Evolutionary conservation across 1,140 invertebrate genomes (phyloP).

Genomic region (Amphibalanus amphitrite): DNA sequence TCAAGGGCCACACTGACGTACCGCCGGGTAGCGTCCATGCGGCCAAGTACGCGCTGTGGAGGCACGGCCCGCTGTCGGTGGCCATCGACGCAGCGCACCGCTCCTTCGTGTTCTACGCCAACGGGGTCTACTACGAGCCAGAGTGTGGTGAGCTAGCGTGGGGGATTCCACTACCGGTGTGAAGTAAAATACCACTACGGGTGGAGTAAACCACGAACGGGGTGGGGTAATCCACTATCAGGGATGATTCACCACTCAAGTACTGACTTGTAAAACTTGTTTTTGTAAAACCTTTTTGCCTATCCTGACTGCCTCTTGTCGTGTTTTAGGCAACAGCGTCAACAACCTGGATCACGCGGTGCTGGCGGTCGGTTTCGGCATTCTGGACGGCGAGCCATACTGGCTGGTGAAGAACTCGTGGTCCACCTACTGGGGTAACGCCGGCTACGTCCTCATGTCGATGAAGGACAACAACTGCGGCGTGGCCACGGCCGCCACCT

Average conservation of each 20-base stretch:
- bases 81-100: constrained; percentile 79
- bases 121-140: constrained; percentile 23
- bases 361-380: constrained; percentile 77
- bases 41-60: constrained; percentile 62
- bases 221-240: too few species aligned
- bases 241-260: too few species aligned
- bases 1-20: constrained; percentile 62
- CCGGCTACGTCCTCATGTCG: constrained; percentile 36
- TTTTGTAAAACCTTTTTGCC: too few species aligned
- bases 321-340: background rate
- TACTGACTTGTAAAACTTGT: too few species aligned
- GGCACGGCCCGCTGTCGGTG: constrained; percentile 58
- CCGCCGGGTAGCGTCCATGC: constrained; percentile 46
- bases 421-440: constrained; percentile 85
- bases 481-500: constrained; percentile 24
- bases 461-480: constrained; percentile 34
- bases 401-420: constrained; percentile 92
- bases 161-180: too few species aligned
- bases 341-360: constrained; percentile 77
- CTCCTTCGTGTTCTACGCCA: constrained; percentile 58
- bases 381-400: constrained; percentile 59
- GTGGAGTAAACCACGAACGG: too few species aligned
- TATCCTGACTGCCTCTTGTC: background rate
- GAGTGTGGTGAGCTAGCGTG: background rate
- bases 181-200: too few species aligned